phyloP scores from a whole-genome alignment of 35 echinoderm and acorn worm genomes.

The Ophiothrix spiculata region DNA sequence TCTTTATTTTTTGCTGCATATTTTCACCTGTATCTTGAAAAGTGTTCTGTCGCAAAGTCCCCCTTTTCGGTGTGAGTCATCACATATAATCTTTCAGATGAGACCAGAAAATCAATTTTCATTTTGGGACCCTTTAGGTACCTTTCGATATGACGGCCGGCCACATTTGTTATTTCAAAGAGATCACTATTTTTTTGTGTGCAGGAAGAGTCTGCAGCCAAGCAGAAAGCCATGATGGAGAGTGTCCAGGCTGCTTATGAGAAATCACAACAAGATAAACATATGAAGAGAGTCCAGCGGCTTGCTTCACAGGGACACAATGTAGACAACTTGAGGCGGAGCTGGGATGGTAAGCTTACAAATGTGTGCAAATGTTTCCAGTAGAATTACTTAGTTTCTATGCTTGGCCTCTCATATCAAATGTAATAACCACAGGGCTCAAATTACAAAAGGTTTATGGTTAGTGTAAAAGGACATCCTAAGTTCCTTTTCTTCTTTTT shows the following conservation, averaged over 20 bases:
- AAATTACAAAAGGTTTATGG: background rate
- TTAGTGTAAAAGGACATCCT: background rate
- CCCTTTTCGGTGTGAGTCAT: too few relatives aligned
- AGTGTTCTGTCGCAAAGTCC: too few relatives aligned
- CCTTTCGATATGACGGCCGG: too few relatives aligned
- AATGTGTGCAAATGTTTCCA: background rate
- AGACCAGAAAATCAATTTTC: too few relatives aligned
- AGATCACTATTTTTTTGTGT: too few relatives aligned
- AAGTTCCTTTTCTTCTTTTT: background rate
- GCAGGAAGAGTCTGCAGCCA: conserved; percentile 58
- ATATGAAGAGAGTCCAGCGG: conserved; percentile 47
- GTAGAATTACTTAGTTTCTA: background rate
- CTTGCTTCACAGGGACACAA: conserved; percentile 69
- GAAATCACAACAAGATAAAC: conserved; percentile 58
- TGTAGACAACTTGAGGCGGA: conserved; percentile 60
- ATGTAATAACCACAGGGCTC: too few relatives aligned
- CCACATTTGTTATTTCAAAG: too few relatives aligned
- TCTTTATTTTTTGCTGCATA: too few relatives aligned
- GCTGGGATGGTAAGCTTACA: conserved; percentile 76
- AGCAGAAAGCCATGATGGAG: conserved; percentile 49
- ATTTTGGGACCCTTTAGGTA: too few relatives aligned
- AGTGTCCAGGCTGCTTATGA: conserved; percentile 59
- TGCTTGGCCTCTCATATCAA: too few relatives aligned
- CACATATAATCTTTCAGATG: too few relatives aligned
- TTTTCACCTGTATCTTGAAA: too few relatives aligned